Conservation (phyloP, 2,888 invertebrate genomes). For the Rhorus exstirpatorius region DNA sequence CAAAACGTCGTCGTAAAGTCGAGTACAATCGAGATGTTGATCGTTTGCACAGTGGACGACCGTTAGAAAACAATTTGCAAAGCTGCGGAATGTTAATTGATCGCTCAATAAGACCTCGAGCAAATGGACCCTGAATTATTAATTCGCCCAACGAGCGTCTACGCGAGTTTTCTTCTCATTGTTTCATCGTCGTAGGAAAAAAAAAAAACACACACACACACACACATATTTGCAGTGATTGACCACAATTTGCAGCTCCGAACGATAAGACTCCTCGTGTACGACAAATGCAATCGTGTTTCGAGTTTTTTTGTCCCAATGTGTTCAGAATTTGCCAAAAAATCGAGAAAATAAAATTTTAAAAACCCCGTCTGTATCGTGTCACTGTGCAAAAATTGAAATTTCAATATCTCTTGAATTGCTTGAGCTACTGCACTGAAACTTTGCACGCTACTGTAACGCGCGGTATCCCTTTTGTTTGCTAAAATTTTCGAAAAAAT, state of each 20-base stretch:
- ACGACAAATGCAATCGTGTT: too few species aligned
- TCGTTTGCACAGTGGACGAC: constrained; percentile 18
- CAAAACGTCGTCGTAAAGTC: background rate
- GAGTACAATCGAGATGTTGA: constrained; percentile 8
- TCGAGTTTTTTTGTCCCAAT: too few species aligned
- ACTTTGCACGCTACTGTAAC: too few species aligned
- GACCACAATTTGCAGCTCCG: background rate
- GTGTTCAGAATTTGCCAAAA: too few species aligned
- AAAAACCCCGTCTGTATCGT: too few species aligned
- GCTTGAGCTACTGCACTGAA: too few species aligned
- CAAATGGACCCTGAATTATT: constrained; percentile 44
- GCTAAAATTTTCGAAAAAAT: too few species aligned
- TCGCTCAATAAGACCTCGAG: constrained; percentile 15
- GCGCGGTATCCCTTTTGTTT: too few species aligned
- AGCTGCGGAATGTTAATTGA: constrained; percentile 28
- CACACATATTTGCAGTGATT: constrained; percentile 37
- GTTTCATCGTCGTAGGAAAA: constrained; percentile 55
- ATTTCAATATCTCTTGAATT: too few species aligned
- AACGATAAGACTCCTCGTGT: too few species aligned
- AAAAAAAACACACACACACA: constrained; percentile 45
- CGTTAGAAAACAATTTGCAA: constrained; percentile 25
- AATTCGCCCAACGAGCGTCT: constrained; percentile 25
- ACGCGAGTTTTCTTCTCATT: constrained; percentile 40
- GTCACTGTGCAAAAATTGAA: too few species aligned
- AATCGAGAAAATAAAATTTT: too few species aligned